A percentile compares a stretch with the other conserved stretches of the same genome.
phyloP scores from a whole-genome alignment of 2,797 vertebrate genomes.

The Sphaeramia orbicularis region DNA sequence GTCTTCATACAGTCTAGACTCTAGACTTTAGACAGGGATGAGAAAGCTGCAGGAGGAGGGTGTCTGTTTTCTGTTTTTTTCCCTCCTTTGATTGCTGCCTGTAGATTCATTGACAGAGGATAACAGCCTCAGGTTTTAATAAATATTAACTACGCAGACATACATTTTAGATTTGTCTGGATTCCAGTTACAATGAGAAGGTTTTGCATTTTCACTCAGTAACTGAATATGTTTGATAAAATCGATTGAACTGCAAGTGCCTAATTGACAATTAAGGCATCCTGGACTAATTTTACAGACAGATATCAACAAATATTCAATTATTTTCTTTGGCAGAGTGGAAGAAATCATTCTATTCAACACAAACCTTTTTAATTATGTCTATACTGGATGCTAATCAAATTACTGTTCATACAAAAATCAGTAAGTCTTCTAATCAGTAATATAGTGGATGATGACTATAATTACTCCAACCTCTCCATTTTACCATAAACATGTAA shows the following conservation, averaged over 20 bases:
- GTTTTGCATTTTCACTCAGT: constrained; percentile 25
- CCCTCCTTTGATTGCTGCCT: too few relatives aligned
- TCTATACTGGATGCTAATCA: constrained; percentile 52
- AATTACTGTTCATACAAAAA: constrained; percentile 27
- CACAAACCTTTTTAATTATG: constrained; percentile 47
- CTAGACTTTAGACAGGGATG: too few relatives aligned
- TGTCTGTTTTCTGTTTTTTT: too few relatives aligned
- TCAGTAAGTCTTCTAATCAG: constrained; percentile 49
- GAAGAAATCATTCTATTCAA: constrained; percentile 8
- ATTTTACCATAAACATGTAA: constrained; percentile 46
- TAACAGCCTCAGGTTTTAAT: neutral
- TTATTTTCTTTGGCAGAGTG: neutral
- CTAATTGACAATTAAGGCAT: constrained; percentile 44
- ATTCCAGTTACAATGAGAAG: constrained; percentile 6
- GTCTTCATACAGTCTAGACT: too few relatives aligned
- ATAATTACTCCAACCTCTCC: constrained; percentile 46
- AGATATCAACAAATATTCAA: constrained; percentile 25
- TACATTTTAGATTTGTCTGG: constrained; percentile 4
- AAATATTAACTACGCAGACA: too few relatives aligned
- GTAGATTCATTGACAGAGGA: too few relatives aligned
- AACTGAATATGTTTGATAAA: constrained; percentile 52
- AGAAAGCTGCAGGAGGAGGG: too few relatives aligned
- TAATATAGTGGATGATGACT: constrained; percentile 58
- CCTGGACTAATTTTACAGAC: constrained; percentile 46
- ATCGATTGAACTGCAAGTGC: constrained; percentile 37